phyloP scores from a whole-genome alignment of 2,797 vertebrate species.

The Syndactyla subalaris region DNA sequence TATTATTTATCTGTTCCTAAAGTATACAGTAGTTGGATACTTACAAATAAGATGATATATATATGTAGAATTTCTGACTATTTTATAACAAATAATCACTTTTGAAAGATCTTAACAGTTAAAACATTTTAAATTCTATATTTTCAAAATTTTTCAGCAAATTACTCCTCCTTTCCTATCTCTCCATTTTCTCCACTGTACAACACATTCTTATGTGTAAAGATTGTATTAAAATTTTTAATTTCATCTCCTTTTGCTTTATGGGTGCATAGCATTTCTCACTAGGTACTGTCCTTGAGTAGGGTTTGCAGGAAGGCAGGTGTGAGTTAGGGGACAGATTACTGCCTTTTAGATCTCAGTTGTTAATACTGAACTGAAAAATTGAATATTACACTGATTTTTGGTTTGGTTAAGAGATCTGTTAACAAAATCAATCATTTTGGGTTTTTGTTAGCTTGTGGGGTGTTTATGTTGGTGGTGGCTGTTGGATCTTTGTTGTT shows the following conservation, averaged over 20 bases:
- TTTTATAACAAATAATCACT: neutral
- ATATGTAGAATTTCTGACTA: neutral
- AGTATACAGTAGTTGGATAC: neutral
- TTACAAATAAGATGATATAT: neutral
- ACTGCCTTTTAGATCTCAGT: neutral
- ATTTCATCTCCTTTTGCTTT: neutral
- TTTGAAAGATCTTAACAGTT: neutral
- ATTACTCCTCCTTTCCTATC: neutral
- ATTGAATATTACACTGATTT: neutral
- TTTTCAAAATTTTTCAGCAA: neutral
- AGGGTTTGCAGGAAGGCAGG: neutral
- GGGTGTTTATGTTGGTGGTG: accelerated
- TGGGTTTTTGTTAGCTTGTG: neutral
- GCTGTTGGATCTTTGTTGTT: neutral
- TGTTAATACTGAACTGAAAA: neutral
- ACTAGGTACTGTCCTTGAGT: neutral
- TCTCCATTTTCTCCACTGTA: neutral
- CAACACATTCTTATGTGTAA: neutral
- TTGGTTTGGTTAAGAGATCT: neutral
- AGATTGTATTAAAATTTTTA: neutral
- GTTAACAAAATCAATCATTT: neutral
- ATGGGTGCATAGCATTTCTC: neutral
- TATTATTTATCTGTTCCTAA: neutral
- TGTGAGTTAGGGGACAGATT: neutral
- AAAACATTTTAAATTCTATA: neutral